Conservation (phyloP, 2,113 vertebrate species). For the Papio anubis region DNA sequence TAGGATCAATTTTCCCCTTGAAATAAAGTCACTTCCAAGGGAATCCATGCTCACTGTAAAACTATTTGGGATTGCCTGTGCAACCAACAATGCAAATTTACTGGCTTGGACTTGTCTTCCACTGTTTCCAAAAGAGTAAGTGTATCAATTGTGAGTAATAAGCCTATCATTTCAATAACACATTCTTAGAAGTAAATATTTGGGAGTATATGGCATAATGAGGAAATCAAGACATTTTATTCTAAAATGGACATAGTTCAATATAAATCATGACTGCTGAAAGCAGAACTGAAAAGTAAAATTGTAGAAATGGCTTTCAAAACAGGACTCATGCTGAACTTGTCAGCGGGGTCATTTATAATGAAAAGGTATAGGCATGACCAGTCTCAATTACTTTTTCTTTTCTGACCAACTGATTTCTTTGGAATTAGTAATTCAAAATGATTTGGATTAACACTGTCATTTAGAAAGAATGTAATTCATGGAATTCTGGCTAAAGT, state of each 20-base stretch:
- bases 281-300: neutral
- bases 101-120: slow-evolving; percentile 82
- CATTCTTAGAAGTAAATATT: slow-evolving; percentile 1
- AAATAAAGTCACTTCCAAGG: slow-evolving; percentile 77
- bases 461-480: slow-evolving; percentile 18
- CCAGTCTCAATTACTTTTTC: neutral
- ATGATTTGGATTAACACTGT: slow-evolving; percentile 32
- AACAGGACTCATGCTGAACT: neutral
- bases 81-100: slow-evolving; percentile 66
- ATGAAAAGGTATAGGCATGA: neutral
- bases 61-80: slow-evolving; percentile 73
- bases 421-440: slow-evolving; percentile 45
- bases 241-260: neutral
- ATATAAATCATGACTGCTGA: neutral
- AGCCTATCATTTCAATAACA: neutral
- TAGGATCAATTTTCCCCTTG: slow-evolving; percentile 83
- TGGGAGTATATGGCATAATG: slow-evolving; percentile 5
- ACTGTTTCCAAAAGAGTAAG: slow-evolving; percentile 82
- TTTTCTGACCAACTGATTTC: neutral
- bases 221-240: slow-evolving; percentile 36
- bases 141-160: slow-evolving; percentile 6
- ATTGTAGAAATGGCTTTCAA: neutral
- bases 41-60: slow-evolving; percentile 83
- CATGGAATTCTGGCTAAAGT: slow-evolving; percentile 6
- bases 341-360: neutral